phyloP scores from a whole-genome alignment of 2,888 invertebrate genomes.

The Nebria brevicollis region DNA sequence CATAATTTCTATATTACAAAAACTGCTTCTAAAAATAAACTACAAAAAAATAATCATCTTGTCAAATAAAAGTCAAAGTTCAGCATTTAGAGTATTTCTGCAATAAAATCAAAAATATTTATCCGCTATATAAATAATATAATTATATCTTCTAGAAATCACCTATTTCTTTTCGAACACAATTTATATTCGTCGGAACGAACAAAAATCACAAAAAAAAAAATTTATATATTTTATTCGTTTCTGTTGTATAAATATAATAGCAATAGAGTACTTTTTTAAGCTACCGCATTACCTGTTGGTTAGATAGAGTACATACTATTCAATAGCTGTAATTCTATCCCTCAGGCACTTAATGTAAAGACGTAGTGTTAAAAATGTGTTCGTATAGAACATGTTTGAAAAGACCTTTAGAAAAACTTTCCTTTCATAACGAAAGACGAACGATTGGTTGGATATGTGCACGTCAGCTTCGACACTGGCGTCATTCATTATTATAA shows the following conservation, averaged over 20 bases:
- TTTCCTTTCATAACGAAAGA: conserved; percentile 28
- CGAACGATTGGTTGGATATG: conserved; percentile 16
- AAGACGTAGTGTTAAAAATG: conserved; percentile 36
- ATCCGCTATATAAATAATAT: no score
- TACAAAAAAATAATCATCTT: not conserved
- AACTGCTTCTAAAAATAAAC: not conserved
- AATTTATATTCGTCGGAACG: no score
- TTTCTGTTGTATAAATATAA: not conserved
- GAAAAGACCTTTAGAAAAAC: conserved; percentile 42
- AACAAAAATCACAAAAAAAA: no score
- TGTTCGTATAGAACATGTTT: conserved; percentile 37
- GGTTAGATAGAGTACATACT: conserved; percentile 12
- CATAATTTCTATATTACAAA: conserved; percentile 18
- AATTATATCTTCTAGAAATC: no score
- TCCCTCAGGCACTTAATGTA: conserved; percentile 38
- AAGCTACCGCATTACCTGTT: no score
- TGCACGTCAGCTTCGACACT: conserved; percentile 15
- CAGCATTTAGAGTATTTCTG: no score
- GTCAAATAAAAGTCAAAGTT: no score
- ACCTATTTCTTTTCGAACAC: no score
- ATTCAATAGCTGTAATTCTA: conserved; percentile 39
- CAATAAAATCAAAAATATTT: no score
- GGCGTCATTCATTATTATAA: conserved; percentile 13
- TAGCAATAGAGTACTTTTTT: not conserved
- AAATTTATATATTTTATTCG: no score